Evolutionary conservation across 2,113 vertebrate species (phyloP), one percentile per base, ranked within the genome.

Genomic region (Elaphurus davidianus): DNA sequence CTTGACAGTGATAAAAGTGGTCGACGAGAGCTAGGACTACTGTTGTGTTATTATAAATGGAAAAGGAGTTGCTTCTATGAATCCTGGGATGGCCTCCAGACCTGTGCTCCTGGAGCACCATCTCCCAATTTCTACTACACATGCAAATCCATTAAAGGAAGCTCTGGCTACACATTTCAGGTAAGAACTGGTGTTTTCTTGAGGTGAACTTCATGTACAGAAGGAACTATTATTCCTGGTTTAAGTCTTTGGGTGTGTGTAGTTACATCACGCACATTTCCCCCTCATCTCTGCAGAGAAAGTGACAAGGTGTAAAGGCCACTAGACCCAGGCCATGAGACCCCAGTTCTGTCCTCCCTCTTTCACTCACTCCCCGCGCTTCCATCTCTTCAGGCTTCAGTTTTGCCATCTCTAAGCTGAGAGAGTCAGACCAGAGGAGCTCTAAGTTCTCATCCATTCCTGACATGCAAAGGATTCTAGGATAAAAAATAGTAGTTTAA

Each of bases 401-500:
- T 52, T 87, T 94, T 87, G 17, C 59, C 33, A 79, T 27, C 79
- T 87, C 91, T 86, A 71, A 95, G 64, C 47, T 59, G 54, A 88
- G 2, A 23, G 4, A 40, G 47, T 87, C 52, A 47, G 40, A 3
- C 40, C 52, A 96, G 23, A 50, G 17, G 19, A 55, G 54, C 52
- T 57, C 64, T 25, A 81, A 60, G 36, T 50, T 40, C 79, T 82
- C 30, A 84, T 28, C 47, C 76, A 50, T 54, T 16, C 16, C 60
- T 94, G 64, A 94, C 55, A 88, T n/a, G 86, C 84, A 43, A 87
- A 88, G 54, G 23, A 78, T 40, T 82, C 60, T 50, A 43, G 21
- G 15, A 92, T 62, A 89, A 97, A 94, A 96, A 97, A 36, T 1
- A 57, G 86, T 52, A 40, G 78, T 47, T 87, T 94, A 47, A 93